Conservation (phyloP, 2,113 vertebrate species). For the Eleginops maclovinus region DNA sequence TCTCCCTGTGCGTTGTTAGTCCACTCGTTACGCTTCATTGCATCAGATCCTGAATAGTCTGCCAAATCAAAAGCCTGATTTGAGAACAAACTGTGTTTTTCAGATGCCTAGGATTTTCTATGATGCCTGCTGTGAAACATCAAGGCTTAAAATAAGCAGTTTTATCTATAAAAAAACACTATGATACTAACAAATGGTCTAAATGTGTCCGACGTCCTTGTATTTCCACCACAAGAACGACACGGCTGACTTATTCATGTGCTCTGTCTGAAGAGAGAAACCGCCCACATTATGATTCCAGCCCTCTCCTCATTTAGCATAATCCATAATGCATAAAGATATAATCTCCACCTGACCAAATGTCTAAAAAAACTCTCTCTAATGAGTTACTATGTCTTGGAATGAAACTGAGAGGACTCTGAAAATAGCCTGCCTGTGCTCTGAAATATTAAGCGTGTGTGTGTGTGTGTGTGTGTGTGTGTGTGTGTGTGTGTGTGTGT, state of each 20-base stretch:
- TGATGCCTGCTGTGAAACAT: conserved; percentile 9
- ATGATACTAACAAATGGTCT: not conserved
- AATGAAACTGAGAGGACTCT: conserved; percentile 75
- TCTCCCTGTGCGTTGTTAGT: conserved; percentile 21
- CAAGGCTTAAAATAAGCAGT: not conserved
- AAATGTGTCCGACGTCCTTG: not conserved
- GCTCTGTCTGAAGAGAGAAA: conserved; percentile 25
- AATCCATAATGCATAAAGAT: conserved; percentile 72
- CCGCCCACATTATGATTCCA: conserved; percentile 45
- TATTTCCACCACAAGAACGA: not conserved
- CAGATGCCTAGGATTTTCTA: not conserved
- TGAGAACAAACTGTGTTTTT: conserved; percentile 27
- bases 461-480: conserved; percentile 31
- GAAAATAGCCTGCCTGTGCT: conserved; percentile 74
- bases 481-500: conserved; percentile 41
- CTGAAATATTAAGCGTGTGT: conserved; percentile 79
- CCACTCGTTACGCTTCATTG: conserved; percentile 68
- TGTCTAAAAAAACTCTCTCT: conserved; percentile 43
- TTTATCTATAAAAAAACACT: conserved; percentile 11
- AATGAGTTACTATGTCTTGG: conserved; percentile 66
- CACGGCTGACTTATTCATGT: conserved; percentile 5
- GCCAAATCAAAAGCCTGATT: conserved; percentile 64
- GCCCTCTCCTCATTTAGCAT: conserved; percentile 66
- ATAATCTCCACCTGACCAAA: conserved; percentile 62
- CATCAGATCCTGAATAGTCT: conserved; percentile 64